A percentile compares a stretch with the other conserved stretches of the same genome.
Evolutionary conservation across 2,888 invertebrate genomes (phyloP).

Genomic region (Lampropteryx suffumata): DNA sequence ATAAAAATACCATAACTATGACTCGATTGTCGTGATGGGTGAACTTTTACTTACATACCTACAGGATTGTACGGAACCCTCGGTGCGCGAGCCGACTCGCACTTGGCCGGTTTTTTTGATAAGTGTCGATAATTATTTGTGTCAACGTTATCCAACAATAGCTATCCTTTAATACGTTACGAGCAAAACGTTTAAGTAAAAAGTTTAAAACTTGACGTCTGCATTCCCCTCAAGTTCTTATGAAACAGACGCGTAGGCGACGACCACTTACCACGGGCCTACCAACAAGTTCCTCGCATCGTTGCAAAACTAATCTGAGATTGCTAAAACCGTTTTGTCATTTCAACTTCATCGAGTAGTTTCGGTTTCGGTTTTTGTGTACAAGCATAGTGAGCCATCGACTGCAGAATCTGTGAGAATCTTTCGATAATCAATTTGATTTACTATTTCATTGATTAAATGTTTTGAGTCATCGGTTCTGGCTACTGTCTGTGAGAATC

Average conservation of each 20-base stretch:
- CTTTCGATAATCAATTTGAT: conserved; percentile 12
- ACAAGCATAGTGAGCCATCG: conserved; percentile 12
- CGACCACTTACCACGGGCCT: conserved; percentile 28
- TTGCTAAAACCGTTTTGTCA: conserved; percentile 32
- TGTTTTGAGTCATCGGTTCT: conserved; percentile 1
- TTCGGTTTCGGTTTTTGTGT: conserved; percentile 7
- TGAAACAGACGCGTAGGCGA: conserved; percentile 38
- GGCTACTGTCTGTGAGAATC: conserved; percentile 7
- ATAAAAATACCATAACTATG: too few species aligned
- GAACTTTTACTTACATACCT: too few species aligned
- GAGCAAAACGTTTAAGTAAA: background rate
- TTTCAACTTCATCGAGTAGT: conserved; percentile 18
- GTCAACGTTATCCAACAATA: background rate
- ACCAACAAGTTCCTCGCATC: conserved; percentile 24
- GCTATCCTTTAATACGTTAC: too few species aligned
- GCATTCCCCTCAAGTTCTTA: conserved; percentile 21
- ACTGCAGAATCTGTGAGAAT: too few species aligned
- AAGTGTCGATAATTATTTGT: too few species aligned
- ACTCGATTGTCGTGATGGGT: too few species aligned
- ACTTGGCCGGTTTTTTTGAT: too few species aligned
- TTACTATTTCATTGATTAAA: conserved; percentile 13
- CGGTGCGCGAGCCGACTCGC: too few species aligned
- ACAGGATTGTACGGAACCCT: too few species aligned
- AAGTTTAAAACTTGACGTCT: conserved; percentile 12
- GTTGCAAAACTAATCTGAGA: conserved; percentile 34